Base-by-base conservation (phyloP, 2,888 invertebrate genomes). In the Melangyna quadrimaculata region DNA sequence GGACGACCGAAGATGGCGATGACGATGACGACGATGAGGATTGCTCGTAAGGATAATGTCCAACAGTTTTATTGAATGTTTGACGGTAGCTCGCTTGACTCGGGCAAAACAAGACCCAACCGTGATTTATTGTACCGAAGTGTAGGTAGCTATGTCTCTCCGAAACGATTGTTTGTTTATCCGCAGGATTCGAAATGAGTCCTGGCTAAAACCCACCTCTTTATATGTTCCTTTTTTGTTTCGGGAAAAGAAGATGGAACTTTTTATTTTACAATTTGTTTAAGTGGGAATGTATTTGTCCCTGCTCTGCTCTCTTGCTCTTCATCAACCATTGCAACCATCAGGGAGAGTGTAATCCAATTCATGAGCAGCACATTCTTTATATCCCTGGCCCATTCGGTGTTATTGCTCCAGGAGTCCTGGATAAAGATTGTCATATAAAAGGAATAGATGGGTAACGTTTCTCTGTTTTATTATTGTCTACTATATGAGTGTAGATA, bases 241-340 rank as follows among this genome's bases (percentile, higher is more conserved):
- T 17, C 43, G 22, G 24, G 48, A 17, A 29, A 63, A 40, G 71
- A 78, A 65, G 65, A 84, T 79, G 65, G 79, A 71, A 75, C 51
- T 84, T 84, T 82, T 84, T 84, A 79, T 84, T 84, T 84, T 84
- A 79, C 78, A 84, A 75, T 84, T 84, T 84, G 61, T 24, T 72
- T 69, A 80, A 80, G 72, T 61, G 67, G 67, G 55, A 72, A 80
- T 67, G 67, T 77, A 14, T 78, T 27, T 70, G 74, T 70, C 65
- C 63, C 63, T 70, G 74, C 48, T 27, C 35, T 29, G 63, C 45
- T 51, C 37, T 27, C 43, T 27, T 29, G 63, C 45, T 51, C 37
- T 27, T 35, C 65, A 45, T 45, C 48, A 67, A 51, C 43, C 74
- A 51, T 43, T 61, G 57, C 72, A 10, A 32, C 1, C 14, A n/a